Evolutionary conservation across 1,140 invertebrate species (phyloP).

Genomic region (Drosophila kohkoa): DNA sequence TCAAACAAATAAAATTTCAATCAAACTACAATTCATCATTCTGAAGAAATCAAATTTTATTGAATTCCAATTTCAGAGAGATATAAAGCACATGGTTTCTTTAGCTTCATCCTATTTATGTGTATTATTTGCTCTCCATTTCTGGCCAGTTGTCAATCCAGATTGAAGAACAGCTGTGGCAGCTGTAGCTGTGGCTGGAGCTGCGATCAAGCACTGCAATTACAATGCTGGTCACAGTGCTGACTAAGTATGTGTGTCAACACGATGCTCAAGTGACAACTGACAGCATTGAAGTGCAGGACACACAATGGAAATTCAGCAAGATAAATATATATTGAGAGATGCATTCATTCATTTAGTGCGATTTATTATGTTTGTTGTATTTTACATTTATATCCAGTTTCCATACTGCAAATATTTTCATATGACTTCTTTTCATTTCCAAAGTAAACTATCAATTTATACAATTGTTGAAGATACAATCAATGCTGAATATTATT

Average conservation of each 20-base stretch:
- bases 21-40: too few species aligned
- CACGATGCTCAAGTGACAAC: conserved; percentile 6
- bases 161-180: neutral
- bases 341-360: neutral
- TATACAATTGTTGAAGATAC: too few species aligned
- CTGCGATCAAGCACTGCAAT: neutral
- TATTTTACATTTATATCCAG: neutral
- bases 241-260: conserved; percentile 15
- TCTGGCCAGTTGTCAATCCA: neutral
- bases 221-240: neutral
- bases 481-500: too few species aligned
- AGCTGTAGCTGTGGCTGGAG: neutral
- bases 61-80: too few species aligned
- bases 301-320: conserved; percentile 4
- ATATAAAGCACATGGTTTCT: too few species aligned
- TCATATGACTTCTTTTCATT: neutral
- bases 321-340: conserved; percentile 2
- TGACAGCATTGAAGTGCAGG: conserved; percentile 9
- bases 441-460: too few species aligned
- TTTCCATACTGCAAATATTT: neutral
- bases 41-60: too few species aligned
- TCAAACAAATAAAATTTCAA: too few species aligned
- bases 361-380: conserved; percentile 2
- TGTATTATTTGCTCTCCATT: neutral
- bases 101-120: too few species aligned